Base-by-base conservation (phyloP, 1,140 invertebrate species). In the Dryas iulia region DNA sequence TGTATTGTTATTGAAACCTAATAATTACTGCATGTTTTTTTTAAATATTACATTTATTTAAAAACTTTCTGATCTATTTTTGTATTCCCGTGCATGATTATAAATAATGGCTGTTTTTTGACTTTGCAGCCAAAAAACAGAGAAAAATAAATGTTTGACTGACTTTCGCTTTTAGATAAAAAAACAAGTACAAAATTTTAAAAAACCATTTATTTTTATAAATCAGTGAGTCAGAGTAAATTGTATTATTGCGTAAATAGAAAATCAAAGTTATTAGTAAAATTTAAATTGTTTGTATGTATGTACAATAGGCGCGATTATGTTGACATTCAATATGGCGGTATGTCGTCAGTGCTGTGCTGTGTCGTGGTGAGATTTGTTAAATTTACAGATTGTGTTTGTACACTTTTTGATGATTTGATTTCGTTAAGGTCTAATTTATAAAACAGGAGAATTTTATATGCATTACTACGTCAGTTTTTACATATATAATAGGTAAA, bases 311-410 rank as follows among this genome's bases (percentile, higher is more conserved):
- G 78, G 83, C 79, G 78, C 82, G 81, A 86, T 82, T 82, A 85
- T 87, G 86, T 89, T 91, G 89, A 91, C 89, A 91, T 92, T 92
- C 95, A 96, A 97, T 95, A 97, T 97, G 96, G 96, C 96, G 96
- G 96, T 95, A 96, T 96, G 96, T 96, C 95, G 96, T 96, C 96
- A 96, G 96, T 97, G 96, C 95, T 96, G 95, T 97, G 96, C 96
- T 96, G 95, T 96, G 95, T 96, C 95, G 95, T 96, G 96, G 96
- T 96, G 86, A 90, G 87, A 89, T 84, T 89, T 83, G 77, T 77
- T 87, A 80, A 85, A 82, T 88, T 83, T 64, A 77, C 82, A 59
- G 72, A 80, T 83, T 78, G 78, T 83, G 78, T 80, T 76, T 77
- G 73, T 78, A 73, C 68, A 71, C 64, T 79, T 82, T 58, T 71